These are phyloP conservation scores for Neopelma chrysocephalum DNA, from an alignment of 2,797 vertebrate species.

Conservation along the genomic window DNA sequence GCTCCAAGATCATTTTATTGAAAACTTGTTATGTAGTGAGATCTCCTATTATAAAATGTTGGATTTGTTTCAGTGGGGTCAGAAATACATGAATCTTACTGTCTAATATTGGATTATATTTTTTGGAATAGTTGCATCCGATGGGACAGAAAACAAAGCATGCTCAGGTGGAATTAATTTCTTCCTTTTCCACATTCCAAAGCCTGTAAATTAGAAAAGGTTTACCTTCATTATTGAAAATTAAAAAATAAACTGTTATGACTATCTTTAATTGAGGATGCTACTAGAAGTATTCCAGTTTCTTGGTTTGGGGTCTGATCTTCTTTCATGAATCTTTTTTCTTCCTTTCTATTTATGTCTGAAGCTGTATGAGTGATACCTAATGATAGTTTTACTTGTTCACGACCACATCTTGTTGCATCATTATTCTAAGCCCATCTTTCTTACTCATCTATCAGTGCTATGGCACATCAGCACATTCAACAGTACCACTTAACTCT, in stretches of 20 bases:
- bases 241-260: not conserved
- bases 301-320: not conserved
- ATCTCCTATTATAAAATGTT: slow-evolving; percentile 25
- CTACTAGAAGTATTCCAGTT: not conserved
- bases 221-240: not conserved
- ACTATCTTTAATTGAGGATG: not conserved
- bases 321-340: not conserved
- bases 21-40: slow-evolving; percentile 49
- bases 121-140: slow-evolving; percentile 1
- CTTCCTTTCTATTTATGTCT: not conserved
- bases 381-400: not conserved
- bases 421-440: not conserved
- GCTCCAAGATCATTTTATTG: slow-evolving; percentile 55
- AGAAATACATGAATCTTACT: not conserved
- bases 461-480: not conserved
- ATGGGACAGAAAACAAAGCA: not conserved
- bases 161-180: not conserved
- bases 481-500: not conserved
- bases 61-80: slow-evolving; percentile 31
- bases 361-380: not conserved
- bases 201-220: not conserved
- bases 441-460: not conserved
- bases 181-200: not conserved
- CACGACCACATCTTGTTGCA: not conserved
- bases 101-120: not conserved